Base-by-base conservation (phyloP, 2,797 vertebrate genomes). In the Nannoperca obscura region DNA sequence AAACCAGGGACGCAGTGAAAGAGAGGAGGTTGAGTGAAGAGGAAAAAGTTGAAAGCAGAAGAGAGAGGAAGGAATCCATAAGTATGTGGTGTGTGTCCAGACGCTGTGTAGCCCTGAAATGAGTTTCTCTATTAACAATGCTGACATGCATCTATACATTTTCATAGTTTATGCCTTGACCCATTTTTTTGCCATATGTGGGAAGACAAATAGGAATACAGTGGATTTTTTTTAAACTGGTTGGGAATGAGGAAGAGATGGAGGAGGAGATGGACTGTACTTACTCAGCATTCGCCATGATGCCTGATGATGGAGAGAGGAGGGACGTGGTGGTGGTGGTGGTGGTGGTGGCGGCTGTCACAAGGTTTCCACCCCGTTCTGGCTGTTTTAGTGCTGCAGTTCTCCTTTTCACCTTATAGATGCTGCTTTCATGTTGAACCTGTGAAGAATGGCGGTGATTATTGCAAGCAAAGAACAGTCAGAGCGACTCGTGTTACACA, bases 251-350 rank as follows among this genome's bases (percentile, higher is more conserved):
- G 27, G 64, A 50, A 82, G 27, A 60, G 24, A 27, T 22, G 0
- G 13, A 52, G 55, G 34, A 46, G 47, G 54, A 65, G 6, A 30
- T 52, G 30, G 38, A 60, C 53, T 76, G 47, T 81, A 93, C 93
- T 94, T 86, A 94, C 93, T 91, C 90, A 88, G 86, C 81, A 71
- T 91, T 92, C n/a, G 93, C 91, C 93, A 94, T 94, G 86, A 82
- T 81, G 63, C 71, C 40, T 53, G 81, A 11, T 71, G 86, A 81
- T 77, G 76, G 71, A 74, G 71, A 78, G 76, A 62, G 62, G 64
- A 78, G 76, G 50, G 68, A 72, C 40, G 79, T 66, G 47, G 78
- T 77, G 76, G 50, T 22, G 53, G 38, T 36, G 71, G 54, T 77
- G 76, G 50, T 20, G 40, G 40, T 24, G 71, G 55, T 47, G 40